A percentile compares a stretch with the other conserved stretches of the same genome.
Evolutionary conservation across 2,888 invertebrate species (phyloP).

Genomic region (Thyatira batis): DNA sequence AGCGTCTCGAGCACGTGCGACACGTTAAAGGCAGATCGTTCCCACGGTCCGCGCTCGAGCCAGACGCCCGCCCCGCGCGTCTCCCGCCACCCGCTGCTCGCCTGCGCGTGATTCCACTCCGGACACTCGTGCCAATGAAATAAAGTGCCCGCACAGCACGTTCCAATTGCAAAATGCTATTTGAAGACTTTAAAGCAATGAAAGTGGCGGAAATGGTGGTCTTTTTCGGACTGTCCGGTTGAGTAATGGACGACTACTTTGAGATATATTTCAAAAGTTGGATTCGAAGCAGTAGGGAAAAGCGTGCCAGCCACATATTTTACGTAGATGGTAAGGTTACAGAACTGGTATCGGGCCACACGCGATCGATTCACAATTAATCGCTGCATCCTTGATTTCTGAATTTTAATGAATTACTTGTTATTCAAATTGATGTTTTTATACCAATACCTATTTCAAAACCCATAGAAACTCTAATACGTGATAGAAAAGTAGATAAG

Average conservation of each 20-base stretch:
- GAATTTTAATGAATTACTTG: background rate
- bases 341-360: slow-evolving; percentile 1
- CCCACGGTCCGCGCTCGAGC: slow-evolving; percentile 76
- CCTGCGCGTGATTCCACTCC: slow-evolving; percentile 69
- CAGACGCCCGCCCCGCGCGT: slow-evolving; percentile 45
- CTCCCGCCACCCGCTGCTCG: slow-evolving; percentile 32
- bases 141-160: slow-evolving; percentile 62
- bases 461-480: background rate
- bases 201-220: slow-evolving; percentile 66
- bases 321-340: background rate
- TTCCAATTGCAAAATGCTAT: slow-evolving; percentile 74
- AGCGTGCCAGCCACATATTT: background rate
- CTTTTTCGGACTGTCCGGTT: slow-evolving; percentile 38
- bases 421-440: slow-evolving; percentile 1
- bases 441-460: background rate
- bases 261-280: slow-evolving; percentile 11
- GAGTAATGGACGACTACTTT: slow-evolving; percentile 18
- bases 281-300: background rate
- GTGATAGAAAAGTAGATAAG: slow-evolving; percentile 6
- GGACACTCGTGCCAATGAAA: slow-evolving; percentile 71
- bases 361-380: background rate
- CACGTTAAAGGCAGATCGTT: slow-evolving; percentile 81
- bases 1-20: slow-evolving; percentile 80
- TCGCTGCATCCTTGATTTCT: background rate
- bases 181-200: slow-evolving; percentile 57